Percentiles rank a stretch among this genome's conserved stretches.
These are phyloP conservation scores for Leptopilina syphax DNA, from an alignment of 2,888 invertebrate genomes.

Conservation along the genomic window DNA sequence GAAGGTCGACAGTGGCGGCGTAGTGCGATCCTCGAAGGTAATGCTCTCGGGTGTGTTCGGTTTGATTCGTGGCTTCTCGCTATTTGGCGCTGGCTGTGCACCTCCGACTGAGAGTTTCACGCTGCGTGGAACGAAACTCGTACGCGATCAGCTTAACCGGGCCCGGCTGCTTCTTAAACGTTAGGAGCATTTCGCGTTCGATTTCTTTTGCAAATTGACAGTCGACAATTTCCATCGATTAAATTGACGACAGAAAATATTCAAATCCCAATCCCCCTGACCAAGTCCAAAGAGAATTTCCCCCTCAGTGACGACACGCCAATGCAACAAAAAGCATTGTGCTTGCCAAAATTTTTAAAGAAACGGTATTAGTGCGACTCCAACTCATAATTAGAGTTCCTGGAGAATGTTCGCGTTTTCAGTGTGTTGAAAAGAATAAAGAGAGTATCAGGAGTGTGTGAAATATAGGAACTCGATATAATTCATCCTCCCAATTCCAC, in stretches of 20 bases:
- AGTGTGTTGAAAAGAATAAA: conserved; percentile 18
- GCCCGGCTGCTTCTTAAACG: conserved; percentile 67
- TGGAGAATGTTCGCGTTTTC: not conserved
- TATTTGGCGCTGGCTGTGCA: conserved; percentile 65
- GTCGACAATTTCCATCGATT: conserved; percentile 5
- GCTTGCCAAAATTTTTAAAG: not conserved
- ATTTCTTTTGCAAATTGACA: conserved; percentile 36
- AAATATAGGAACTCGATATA: conserved; percentile 38
- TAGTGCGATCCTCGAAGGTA: conserved; percentile 54
- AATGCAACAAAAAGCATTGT: conserved; percentile 7
- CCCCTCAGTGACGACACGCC: conserved; percentile 10
- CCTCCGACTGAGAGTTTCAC: conserved; percentile 68
- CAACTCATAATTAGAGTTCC: not conserved
- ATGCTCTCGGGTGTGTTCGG: conserved; percentile 64
- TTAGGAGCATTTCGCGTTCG: conserved; percentile 61
- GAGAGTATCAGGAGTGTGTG: conserved; percentile 34
- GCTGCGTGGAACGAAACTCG: conserved; percentile 74
- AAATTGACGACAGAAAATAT: too few species aligned
- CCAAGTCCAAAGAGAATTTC: too few species aligned
- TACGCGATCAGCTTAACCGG: conserved; percentile 73
- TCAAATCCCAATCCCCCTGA: too few species aligned
- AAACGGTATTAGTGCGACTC: not conserved
- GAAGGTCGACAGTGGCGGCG: conserved; percentile 56
- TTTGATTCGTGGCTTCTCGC: conserved; percentile 51
- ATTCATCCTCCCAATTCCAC: conserved; percentile 22